A percentile compares a stretch with the other conserved stretches of the same genome.
phyloP scores from a whole-genome alignment of 2,888 invertebrate genomes.

The Luperina testacea region DNA sequence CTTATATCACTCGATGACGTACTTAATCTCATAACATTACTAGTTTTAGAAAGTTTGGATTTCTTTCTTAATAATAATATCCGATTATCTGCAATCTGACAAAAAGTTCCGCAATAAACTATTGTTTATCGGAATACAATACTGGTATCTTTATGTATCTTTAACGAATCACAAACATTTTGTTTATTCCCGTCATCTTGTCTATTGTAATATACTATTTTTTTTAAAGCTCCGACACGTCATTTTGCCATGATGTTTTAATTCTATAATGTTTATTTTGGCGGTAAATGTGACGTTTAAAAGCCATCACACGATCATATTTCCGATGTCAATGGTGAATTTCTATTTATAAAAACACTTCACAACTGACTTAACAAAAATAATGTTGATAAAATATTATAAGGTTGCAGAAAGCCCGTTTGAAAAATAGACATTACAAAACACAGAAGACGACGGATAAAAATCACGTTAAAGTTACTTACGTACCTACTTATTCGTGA shows the following conservation, averaged over 20 bases:
- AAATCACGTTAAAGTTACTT: conserved; percentile 58
- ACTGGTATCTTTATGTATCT: conserved; percentile 1
- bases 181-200: conserved; percentile 8
- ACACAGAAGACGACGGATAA: conserved; percentile 57
- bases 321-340: neutral
- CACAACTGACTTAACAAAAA: neutral
- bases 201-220: neutral
- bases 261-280: conserved; percentile 44
- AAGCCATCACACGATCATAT: conserved; percentile 4
- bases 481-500: conserved; percentile 65
- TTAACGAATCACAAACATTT: conserved; percentile 12
- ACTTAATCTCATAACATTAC: neutral
- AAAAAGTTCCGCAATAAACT: conserved; percentile 33
- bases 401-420: neutral
- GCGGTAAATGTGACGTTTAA: conserved; percentile 21
- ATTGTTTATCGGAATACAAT: conserved; percentile 24
- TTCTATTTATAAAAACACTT: neutral
- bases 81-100: conserved; percentile 11
- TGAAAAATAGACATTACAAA: conserved; percentile 18
- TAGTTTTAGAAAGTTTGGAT: conserved; percentile 10
- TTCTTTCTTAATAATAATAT: conserved; percentile 10
- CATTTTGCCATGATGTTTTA: conserved; percentile 40
- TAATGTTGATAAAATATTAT: conserved; percentile 8
- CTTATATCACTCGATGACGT: neutral
- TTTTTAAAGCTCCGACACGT: conserved; percentile 9